Evolutionary conservation across 1,140 invertebrate species (phyloP).

Genomic region (Lepidurus packardi): DNA sequence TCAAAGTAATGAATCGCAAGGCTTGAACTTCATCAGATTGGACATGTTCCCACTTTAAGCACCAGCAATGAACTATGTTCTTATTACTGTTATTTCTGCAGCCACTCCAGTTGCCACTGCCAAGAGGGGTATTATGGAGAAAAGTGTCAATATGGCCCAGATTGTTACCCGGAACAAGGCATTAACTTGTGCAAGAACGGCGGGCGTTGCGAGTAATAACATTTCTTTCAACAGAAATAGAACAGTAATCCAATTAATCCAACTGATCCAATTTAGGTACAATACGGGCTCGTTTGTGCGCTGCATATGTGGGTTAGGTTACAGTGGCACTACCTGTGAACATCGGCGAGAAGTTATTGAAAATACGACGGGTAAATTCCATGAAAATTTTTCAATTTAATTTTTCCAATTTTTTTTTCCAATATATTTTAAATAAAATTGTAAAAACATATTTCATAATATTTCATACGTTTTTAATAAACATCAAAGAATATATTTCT

Average conservation of each 20-base stretch:
- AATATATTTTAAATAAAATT: too few species aligned
- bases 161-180: slow-evolving; percentile 43
- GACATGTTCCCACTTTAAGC: too few species aligned
- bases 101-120: slow-evolving; percentile 46
- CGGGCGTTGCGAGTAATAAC: slow-evolving; percentile 43
- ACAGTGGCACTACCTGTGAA: slow-evolving; percentile 30
- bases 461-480: too few species aligned
- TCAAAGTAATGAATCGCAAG: too few species aligned
- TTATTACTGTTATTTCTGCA: slow-evolving; percentile 28
- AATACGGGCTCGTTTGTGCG: slow-evolving; percentile 27
- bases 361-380: background rate
- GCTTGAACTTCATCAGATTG: too few species aligned
- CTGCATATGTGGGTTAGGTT: slow-evolving; percentile 26
- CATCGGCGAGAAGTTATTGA: slow-evolving; percentile 28
- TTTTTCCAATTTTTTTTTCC: too few species aligned
- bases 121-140: slow-evolving; percentile 44
- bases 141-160: slow-evolving; percentile 46
- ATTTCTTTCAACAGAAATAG: background rate
- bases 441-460: too few species aligned
- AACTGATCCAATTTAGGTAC: slow-evolving; percentile 27
- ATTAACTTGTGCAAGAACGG: slow-evolving; percentile 45
- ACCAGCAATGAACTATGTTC: background rate
- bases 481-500: too few species aligned
- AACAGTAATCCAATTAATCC: background rate
- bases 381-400: too few species aligned